These are phyloP conservation scores for Drosophila leonis DNA, from an alignment of 2,888 invertebrate species.

Conservation along the genomic window DNA sequence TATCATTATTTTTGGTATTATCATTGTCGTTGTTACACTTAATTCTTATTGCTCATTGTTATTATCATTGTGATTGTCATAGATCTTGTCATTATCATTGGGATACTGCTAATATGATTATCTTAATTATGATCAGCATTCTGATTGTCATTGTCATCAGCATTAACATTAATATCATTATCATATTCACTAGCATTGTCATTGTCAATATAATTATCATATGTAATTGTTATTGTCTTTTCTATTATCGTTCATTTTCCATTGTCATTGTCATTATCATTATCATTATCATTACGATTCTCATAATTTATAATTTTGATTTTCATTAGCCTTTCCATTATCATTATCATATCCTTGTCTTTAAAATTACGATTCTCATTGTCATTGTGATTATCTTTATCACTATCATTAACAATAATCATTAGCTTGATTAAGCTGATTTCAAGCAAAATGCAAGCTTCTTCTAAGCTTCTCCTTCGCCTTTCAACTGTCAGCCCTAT, in stretches of 20 bases:
- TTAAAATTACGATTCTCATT: background rate
- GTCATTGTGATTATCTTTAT: background rate
- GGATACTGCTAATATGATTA: too few relatives aligned
- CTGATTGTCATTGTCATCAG: background rate
- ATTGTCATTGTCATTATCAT: background rate
- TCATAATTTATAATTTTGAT: too few relatives aligned
- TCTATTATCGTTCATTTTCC: too few relatives aligned
- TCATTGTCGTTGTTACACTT: background rate
- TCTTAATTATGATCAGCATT: background rate
- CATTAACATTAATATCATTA: background rate
- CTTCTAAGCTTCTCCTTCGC: background rate
- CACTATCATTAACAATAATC: background rate
- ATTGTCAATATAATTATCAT: background rate
- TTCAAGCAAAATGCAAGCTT: background rate
- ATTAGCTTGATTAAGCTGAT: background rate
- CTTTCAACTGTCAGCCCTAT: background rate
- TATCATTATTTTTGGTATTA: background rate
- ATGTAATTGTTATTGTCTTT: background rate
- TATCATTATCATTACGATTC: background rate
- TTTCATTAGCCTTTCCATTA: too few relatives aligned
- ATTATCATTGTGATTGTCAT: background rate
- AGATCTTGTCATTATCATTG: background rate
- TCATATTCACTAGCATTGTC: background rate
- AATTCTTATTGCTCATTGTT: background rate
- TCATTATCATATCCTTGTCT: background rate